phyloP scores from a whole-genome alignment of 2,888 invertebrate species.

The Stegana nigrithorax region DNA sequence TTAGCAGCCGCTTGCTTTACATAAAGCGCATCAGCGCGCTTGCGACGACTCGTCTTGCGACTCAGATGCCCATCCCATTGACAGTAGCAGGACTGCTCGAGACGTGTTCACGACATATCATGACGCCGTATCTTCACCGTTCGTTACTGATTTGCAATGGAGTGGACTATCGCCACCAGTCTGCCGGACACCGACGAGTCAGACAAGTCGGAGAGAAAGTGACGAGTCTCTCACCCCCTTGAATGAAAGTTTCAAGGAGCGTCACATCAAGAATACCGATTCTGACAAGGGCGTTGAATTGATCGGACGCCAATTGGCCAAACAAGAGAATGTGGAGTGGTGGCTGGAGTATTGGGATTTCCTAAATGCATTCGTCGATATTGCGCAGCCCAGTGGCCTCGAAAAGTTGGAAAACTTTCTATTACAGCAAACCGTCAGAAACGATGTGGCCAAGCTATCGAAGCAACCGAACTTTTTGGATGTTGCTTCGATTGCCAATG shows the following conservation, averaged over 20 bases:
- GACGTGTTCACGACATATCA: too few relatives aligned
- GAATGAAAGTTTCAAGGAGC: constrained; percentile 61
- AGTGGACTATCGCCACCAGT: constrained; percentile 27
- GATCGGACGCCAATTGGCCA: constrained; percentile 80
- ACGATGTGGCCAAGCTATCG: too few relatives aligned
- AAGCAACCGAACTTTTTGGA: too few relatives aligned
- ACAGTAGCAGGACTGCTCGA: constrained; percentile 73
- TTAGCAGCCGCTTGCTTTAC: constrained; percentile 42
- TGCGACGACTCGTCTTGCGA: constrained; percentile 67
- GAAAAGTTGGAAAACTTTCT: constrained; percentile 79
- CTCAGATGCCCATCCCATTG: constrained; percentile 71
- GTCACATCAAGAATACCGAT: constrained; percentile 75
- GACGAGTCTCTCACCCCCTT: constrained; percentile 24
- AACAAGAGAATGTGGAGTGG: constrained; percentile 82
- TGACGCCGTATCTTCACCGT: too few relatives aligned
- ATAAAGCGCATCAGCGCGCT: constrained; percentile 65
- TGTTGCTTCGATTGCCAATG: constrained; percentile 71
- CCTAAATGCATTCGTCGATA: constrained; percentile 82
- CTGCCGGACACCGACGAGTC: not conserved
- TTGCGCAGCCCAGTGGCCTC: constrained; percentile 81
- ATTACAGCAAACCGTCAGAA: too few relatives aligned
- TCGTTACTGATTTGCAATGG: too few relatives aligned
- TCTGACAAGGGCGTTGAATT: constrained; percentile 89
- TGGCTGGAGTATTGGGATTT: constrained; percentile 96
- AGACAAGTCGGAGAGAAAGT: too few relatives aligned